phyloP scores from a whole-genome alignment of 2,888 invertebrate genomes.

The Lacanobia oleracea region DNA sequence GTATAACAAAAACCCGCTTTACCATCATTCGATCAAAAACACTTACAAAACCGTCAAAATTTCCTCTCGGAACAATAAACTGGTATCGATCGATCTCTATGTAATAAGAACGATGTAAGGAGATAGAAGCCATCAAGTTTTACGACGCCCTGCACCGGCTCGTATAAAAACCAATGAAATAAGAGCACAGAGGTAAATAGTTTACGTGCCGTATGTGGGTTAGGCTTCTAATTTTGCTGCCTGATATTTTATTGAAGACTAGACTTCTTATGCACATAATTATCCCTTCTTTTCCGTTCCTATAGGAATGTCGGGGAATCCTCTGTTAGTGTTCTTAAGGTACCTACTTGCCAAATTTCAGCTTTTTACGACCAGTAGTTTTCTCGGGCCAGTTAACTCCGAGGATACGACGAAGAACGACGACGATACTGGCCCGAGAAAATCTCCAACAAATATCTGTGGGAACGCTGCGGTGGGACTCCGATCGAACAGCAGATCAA shows the following conservation, averaged over 20 bases:
- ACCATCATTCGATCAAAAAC: background rate
- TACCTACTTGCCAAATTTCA: too few relatives aligned
- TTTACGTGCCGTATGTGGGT: conserved; percentile 55
- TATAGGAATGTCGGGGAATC: too few relatives aligned
- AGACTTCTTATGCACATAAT: too few relatives aligned
- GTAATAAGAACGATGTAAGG: conserved; percentile 58
- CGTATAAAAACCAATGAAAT: conserved; percentile 70
- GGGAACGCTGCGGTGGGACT: too few relatives aligned
- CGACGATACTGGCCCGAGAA: too few relatives aligned
- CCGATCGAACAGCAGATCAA: too few relatives aligned
- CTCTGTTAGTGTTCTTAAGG: too few relatives aligned
- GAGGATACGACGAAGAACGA: too few relatives aligned
- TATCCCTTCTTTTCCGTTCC: too few relatives aligned
- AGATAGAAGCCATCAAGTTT: conserved; percentile 70
- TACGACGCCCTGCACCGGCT: conserved; percentile 67
- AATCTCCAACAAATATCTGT: too few relatives aligned
- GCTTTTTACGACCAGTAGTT: too few relatives aligned
- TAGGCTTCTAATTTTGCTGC: conserved; percentile 56
- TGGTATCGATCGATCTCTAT: conserved; percentile 55
- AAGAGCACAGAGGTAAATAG: conserved; percentile 62
- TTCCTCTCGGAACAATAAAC: conserved; percentile 46
- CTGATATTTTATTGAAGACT: conserved; percentile 52
- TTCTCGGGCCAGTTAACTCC: too few relatives aligned
- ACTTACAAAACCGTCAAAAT: conserved; percentile 15
- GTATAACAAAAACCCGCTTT: background rate